These are phyloP conservation scores for Entomobrya proxima DNA, from an alignment of 2,888 invertebrate genomes.

Conservation along the genomic window DNA sequence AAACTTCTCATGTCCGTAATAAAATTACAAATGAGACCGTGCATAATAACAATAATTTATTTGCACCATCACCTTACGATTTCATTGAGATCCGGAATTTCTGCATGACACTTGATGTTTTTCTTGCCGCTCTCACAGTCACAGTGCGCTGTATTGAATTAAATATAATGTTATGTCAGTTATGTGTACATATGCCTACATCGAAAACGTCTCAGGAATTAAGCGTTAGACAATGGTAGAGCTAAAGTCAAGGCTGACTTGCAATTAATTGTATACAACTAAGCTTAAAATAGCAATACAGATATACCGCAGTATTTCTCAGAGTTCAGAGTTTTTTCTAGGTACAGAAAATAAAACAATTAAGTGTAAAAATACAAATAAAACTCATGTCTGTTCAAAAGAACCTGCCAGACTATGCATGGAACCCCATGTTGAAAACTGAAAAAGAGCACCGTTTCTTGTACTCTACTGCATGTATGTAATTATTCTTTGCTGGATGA, in stretches of 20 bases:
- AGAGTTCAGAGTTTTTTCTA: constrained; percentile 17
- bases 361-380: background rate
- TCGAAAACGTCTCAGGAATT: background rate
- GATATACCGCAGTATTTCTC: background rate
- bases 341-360: background rate
- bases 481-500: background rate
- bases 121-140: too few species aligned
- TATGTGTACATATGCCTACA: too few species aligned
- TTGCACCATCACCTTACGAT: constrained; percentile 6
- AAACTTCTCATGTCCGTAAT: constrained; percentile 39
- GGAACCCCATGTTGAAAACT: constrained; percentile 1
- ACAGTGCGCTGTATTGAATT: too few species aligned
- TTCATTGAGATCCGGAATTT: constrained; percentile 42
- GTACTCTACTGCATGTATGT: background rate
- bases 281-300: background rate
- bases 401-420: background rate
- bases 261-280: background rate
- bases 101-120: too few species aligned
- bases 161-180: too few species aligned
- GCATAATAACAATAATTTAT: constrained; percentile 43
- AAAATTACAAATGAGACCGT: constrained; percentile 8
- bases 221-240: background rate
- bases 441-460: background rate
- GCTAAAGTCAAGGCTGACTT: constrained; percentile 41
- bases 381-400: background rate